phyloP scores from a whole-genome alignment of 2,888 invertebrate genomes.

The Ecliptopera silaceata region DNA sequence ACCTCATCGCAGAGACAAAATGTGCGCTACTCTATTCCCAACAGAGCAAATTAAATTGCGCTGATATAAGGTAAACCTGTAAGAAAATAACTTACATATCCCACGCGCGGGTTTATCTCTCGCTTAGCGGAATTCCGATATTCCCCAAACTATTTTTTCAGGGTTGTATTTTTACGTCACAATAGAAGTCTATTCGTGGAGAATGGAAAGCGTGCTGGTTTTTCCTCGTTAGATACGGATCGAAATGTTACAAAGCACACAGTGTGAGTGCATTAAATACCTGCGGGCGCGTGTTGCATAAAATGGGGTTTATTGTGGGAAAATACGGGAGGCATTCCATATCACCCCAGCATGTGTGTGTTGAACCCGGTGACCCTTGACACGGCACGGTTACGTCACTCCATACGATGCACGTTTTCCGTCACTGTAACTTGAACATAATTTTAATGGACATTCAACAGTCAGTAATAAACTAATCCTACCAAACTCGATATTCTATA shows the following conservation, averaged over 20 bases:
- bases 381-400: slow-evolving; percentile 55
- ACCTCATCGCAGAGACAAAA: slow-evolving; percentile 39
- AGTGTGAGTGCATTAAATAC: slow-evolving; percentile 28
- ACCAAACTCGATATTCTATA: too few species aligned
- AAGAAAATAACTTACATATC: slow-evolving; percentile 25
- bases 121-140: slow-evolving; percentile 20
- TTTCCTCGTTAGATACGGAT: slow-evolving; percentile 26
- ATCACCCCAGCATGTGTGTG: slow-evolving; percentile 32
- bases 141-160: slow-evolving; percentile 14
- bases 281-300: slow-evolving; percentile 25
- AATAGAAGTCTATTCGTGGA: slow-evolving; percentile 11
- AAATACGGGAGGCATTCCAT: slow-evolving; percentile 35
- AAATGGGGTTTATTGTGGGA: slow-evolving; percentile 26
- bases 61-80: slow-evolving; percentile 28
- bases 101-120: slow-evolving; percentile 5
- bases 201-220: slow-evolving; percentile 18
- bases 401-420: slow-evolving; percentile 41
- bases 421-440: slow-evolving; percentile 25
- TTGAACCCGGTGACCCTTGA: slow-evolving; percentile 36
- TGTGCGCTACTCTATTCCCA: slow-evolving; percentile 26
- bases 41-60: slow-evolving; percentile 34
- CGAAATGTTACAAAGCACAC: slow-evolving; percentile 32
- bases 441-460: background rate
- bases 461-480: too few species aligned
- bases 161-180: slow-evolving; percentile 17